Base-by-base conservation (phyloP, 2,797 vertebrate genomes). In the Leucoraja ocellata region DNA sequence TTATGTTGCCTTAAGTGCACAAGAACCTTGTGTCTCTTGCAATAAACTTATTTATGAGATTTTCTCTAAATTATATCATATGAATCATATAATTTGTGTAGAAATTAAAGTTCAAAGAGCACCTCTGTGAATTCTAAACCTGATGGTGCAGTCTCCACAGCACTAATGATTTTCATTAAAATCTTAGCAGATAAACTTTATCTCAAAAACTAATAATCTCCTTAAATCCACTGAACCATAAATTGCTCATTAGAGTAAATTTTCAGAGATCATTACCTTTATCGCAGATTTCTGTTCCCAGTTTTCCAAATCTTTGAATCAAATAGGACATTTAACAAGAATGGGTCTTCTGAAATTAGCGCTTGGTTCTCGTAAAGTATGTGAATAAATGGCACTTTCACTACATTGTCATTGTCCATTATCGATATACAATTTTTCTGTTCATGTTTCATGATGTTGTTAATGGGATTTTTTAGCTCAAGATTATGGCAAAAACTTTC, bases 211-310 rank as follows among this genome's bases (percentile, higher is more conserved):
- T 95, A 96, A 96, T 97, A 97, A 96, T 96, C 96, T 96, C 96
- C 95, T 96, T 94, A 97, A 97, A 97, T 96, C 94, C 95, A 96
- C 94, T 95, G 95, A 96, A 95, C 95, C 96, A 96, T 95, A 97
- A 97, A 97, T 97, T 97, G 96, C 95, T 96, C 95, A 96, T 97
- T 97, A 97, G 95, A 95, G 94, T 95, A 96, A 96, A 95, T 95
- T 96, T 96, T 97, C 96, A 96, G 95, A 96, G 96, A 96, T 96
- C 96, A 97, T 97, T 97, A 96, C 95, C 95, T 97, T 96, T 95
- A 94, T 93, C 95, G 96, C 95, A 95, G 95, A 96, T 96, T 96
- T 95, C 95, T 83, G 68, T 93, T 95, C 95, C 96, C 95, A 94
- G 94, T 96, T 96, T 96, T 94, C 95, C 94, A 94, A 94, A 94